Evolutionary conservation across 1,140 invertebrate species (phyloP), one percentile per base, ranked within the genome.

Genomic region (Drosophila mayri): DNA sequence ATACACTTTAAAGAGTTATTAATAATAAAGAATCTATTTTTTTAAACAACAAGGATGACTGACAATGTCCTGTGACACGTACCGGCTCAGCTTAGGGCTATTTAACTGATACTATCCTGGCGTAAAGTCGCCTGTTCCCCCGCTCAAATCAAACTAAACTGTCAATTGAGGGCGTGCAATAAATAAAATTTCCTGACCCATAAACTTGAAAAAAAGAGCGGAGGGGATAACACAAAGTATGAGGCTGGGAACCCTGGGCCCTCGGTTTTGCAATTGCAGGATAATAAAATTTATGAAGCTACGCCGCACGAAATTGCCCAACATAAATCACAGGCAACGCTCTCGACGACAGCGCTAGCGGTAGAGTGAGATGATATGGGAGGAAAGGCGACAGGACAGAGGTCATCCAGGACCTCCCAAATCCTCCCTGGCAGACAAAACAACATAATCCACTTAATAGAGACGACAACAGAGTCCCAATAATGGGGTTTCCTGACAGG

Each of bases 231-330:
- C 18, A 4, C 32, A 11, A 20, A 54, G 32, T 38, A 22, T 22
- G 32, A 22, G 32, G 35, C 9, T n/a, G 18, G 54, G 37, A 57
- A 46, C 47, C 44, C 16, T 25, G 57, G 54, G 54, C 59, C 59
- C 59, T 55, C 64, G 60, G 81, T 49, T 65, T 79, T 73, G 76
- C 83, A 87, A 87, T 87, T 88, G 83, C 84, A 80, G 78, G 83
- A 83, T 83, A 88, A 87, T 87, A 87, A 88, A 87, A 87, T 88
- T 87, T 87, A 87, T 87, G 83, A 88, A 87, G 84, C 84, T 73
- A 83, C 84, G 71, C 76, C 78, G 63, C 49, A 82, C 70, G 52
- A 83, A 87, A 87, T 88, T 88, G 83, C 72, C 61, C 79, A 68
- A 88, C 83, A 88, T 88, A 87, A 87, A 87, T 87, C 83, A 87